Evolutionary conservation across 2,113 vertebrate genomes (phyloP).

Genomic region (Varanus komodoensis): DNA sequence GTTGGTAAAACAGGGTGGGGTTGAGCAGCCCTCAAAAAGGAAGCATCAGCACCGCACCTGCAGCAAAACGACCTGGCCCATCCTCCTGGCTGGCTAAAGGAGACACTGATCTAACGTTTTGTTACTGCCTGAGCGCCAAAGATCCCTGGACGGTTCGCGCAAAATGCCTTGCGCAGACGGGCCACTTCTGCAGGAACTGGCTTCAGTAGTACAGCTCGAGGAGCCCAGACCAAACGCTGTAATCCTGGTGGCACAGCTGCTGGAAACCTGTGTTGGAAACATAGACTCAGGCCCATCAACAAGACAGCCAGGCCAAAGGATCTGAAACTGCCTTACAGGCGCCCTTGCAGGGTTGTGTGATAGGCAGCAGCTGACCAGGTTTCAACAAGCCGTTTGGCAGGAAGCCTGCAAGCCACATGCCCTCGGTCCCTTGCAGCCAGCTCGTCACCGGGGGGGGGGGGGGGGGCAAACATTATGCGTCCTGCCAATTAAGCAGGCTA

Average conservation of each 20-base stretch:
- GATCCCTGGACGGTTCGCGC: no score
- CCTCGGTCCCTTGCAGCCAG: neutral
- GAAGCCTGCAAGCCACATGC: neutral
- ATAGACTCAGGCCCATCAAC: neutral
- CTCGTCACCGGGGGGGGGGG: neutral
- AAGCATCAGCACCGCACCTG: no score
- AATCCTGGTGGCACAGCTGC: no score
- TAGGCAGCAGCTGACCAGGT: neutral
- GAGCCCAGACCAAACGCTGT: no score
- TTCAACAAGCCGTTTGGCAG: neutral
- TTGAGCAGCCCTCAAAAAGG: no score
- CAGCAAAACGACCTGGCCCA: no score
- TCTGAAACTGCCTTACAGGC: neutral
- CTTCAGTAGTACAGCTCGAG: neutral
- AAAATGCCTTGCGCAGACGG: no score
- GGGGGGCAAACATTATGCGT: neutral
- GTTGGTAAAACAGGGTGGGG: no score
- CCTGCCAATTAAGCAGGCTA: neutral
- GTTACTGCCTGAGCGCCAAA: no score
- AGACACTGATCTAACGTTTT: no score
- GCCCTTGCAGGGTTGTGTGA: neutral
- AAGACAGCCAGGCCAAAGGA: neutral
- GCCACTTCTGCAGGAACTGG: neutral
- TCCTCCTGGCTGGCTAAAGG: no score
- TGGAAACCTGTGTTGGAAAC: neutral